Evolutionary conservation across 2,797 vertebrate genomes (phyloP).

Genomic region (Gambelia wislizenii): DNA sequence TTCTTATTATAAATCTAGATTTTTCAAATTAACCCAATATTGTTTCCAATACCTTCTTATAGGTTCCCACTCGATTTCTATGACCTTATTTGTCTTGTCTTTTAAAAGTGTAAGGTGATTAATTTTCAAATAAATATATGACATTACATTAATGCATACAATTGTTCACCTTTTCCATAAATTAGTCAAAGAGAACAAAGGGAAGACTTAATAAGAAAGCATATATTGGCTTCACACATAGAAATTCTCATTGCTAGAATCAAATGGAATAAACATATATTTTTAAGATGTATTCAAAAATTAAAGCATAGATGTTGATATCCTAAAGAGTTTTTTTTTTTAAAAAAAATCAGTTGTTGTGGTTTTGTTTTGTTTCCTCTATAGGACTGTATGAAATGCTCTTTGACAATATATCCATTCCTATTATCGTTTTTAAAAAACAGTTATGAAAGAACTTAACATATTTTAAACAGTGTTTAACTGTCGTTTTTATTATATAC

Average conservation of each 20-base stretch:
- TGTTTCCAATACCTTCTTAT: no score
- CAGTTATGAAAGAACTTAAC: constrained; percentile 2
- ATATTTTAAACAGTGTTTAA: not conserved
- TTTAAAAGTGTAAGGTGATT: not conserved
- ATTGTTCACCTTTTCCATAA: not conserved
- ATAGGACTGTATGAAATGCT: not conserved
- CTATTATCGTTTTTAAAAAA: constrained; percentile 7
- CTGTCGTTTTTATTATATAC: constrained; percentile 2
- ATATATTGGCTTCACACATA: not conserved
- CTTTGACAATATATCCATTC: not conserved
- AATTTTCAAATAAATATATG: no score
- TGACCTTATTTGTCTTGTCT: no score
- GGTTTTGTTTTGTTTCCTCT: not conserved
- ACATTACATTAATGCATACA: no score
- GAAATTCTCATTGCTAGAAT: not conserved
- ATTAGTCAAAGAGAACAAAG: not conserved
- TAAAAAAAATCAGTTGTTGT: not conserved
- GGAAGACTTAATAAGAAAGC: not conserved
- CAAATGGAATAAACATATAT: not conserved
- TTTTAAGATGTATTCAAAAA: not conserved
- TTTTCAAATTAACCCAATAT: no score
- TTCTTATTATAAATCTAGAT: no score
- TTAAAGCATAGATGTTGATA: not conserved
- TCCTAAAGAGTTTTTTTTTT: not conserved
- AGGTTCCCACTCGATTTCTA: no score